Base-by-base conservation (phyloP, 2,797 vertebrate species). In the Naso thynnoides region DNA sequence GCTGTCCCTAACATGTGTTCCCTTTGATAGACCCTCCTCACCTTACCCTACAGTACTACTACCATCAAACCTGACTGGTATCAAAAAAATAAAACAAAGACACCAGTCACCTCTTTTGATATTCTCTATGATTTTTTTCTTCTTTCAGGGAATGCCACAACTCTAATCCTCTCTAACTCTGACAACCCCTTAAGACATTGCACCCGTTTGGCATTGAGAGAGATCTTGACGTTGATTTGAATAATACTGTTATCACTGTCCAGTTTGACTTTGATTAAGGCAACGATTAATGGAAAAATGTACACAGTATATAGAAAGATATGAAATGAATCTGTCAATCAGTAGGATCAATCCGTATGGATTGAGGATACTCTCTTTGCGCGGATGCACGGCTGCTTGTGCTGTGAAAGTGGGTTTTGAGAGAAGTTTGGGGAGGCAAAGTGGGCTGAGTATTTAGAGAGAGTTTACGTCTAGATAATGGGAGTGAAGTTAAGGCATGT, bases 121-220 rank as follows among this genome's bases (percentile, higher is more conserved):
- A 75, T 85, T 86, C 74, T 84, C 58, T 83, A 79, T 89, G 56
- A 78, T 90, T 89, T 91, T 89, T 88, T 91, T 88, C 86, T 89
- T 89, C 88, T 92, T 92, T 83, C 82, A 92, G 89, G 90, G 84
- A 93, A 91, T 91, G 79, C 76, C 86, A 91, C 89, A 91, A 86
- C 80, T 89, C 81, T 84, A 83, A 87, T 86, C 73, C 75, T 91
- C 72, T 89, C 78, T 88, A 90, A 88, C 83, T 88, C 82, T 89
- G 74, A 91, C 78, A 88, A 80, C 87, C 86, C 81, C 79, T 86
- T 82, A 85, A 92, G 83, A 92, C 87, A 93, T 88, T 82, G 90
- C 92, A 95, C 87, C 92, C 88, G 86, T 92, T 90, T 90, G 87
- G 91, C 94, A 94, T 92, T 90, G 89, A 95, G 93, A 95, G 94